These are phyloP conservation scores for Spodoptera frugiperda DNA, from an alignment of 1,140 invertebrate genomes.

Conservation along the genomic window DNA sequence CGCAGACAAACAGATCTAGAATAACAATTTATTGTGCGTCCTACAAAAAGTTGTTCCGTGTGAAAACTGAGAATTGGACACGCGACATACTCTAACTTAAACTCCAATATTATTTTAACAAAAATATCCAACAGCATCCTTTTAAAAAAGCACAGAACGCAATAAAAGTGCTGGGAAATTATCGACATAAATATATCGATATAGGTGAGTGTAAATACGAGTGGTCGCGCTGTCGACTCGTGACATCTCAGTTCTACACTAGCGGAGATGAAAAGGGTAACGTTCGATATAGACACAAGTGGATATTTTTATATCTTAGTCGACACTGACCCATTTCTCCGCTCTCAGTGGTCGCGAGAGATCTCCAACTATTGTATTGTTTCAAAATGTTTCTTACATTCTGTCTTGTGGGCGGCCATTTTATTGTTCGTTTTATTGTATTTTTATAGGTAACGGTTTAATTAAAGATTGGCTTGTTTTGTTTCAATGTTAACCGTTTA, in stretches of 20 bases:
- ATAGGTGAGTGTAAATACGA: slow-evolving; percentile 44
- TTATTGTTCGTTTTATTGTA: slow-evolving; percentile 7
- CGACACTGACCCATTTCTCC: slow-evolving; percentile 58
- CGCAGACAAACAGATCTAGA: too few relatives aligned
- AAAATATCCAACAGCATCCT: neutral
- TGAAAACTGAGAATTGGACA: too few relatives aligned
- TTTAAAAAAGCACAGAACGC: neutral
- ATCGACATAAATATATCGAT: slow-evolving; percentile 10
- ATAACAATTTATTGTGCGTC: too few relatives aligned
- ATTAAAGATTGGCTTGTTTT: neutral
- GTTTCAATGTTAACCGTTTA: too few relatives aligned
- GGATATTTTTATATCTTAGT: slow-evolving; percentile 55
- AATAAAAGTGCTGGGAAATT: neutral
- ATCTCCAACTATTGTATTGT: slow-evolving; percentile 42
- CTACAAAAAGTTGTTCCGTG: too few relatives aligned
- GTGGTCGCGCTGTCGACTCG: slow-evolving; percentile 41
- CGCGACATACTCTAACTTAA: too few relatives aligned
- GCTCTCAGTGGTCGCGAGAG: slow-evolving; percentile 16
- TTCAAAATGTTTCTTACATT: slow-evolving; percentile 26
- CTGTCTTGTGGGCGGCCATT: slow-evolving; percentile 10
- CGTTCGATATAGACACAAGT: slow-evolving; percentile 52
- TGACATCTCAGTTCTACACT: slow-evolving; percentile 55
- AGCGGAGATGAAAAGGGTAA: slow-evolving; percentile 58
- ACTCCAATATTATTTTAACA: too few relatives aligned
- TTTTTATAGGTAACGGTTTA: slow-evolving; percentile 22